phyloP scores from a whole-genome alignment of 2,797 vertebrate species.

The Lateolabrax maculatus region DNA sequence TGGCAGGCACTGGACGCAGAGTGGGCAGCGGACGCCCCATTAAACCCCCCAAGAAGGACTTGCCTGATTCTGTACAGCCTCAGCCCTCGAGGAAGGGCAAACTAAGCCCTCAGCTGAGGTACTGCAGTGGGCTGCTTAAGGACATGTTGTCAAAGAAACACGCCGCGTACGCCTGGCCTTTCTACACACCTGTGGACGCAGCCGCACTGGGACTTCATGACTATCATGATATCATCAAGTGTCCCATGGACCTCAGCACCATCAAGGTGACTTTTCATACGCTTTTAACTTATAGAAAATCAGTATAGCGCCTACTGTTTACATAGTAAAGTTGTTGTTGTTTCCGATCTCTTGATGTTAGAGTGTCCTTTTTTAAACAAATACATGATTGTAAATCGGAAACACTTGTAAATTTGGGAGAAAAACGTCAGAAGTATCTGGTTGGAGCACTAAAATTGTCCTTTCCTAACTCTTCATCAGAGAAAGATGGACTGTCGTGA shows the following conservation, averaged over 20 bases:
- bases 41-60: conserved; percentile 93
- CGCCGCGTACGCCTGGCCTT: conserved; percentile 91
- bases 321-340: not conserved
- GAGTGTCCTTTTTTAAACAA: not conserved
- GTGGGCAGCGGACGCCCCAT: conserved; percentile 95
- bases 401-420: not conserved
- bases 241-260: conserved; percentile 95
- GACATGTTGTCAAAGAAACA: conserved; percentile 94
- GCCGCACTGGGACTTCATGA: conserved; percentile 92
- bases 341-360: not conserved
- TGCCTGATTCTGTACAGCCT: conserved; percentile 92
- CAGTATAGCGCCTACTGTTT: not conserved
- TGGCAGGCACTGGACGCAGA: conserved; percentile 79
- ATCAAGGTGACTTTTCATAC: conserved; percentile 86
- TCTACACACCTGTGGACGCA: conserved; percentile 89
- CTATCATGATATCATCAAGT: conserved; percentile 96
- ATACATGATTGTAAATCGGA: not conserved
- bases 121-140: conserved; percentile 94
- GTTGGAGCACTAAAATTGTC: not conserved
- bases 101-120: conserved; percentile 90
- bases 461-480: conserved; percentile 71
- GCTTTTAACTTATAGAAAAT: not conserved
- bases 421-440: too few species aligned
- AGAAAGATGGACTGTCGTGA: conserved; percentile 96
- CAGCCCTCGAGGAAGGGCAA: conserved; percentile 91